Evolutionary conservation across 1,140 invertebrate genomes (phyloP), one percentile per base, ranked within the genome.

Genomic region (Ephestia elutella): DNA sequence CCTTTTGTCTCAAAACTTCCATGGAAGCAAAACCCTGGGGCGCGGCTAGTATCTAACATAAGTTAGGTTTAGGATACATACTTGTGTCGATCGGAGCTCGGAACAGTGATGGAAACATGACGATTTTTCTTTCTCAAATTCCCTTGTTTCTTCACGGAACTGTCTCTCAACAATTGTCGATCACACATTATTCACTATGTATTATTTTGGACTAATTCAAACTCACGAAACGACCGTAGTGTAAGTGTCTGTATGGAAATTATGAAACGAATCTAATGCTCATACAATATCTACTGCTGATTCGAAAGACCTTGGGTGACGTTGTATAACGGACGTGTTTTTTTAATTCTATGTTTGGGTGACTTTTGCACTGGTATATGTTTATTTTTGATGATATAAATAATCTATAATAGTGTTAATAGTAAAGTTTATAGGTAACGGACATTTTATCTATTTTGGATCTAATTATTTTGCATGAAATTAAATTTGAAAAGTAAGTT

Each of bases 101-200:
- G 84, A 17, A 82, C 25, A 44, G 63, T 63, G 17, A 87, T 85
- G 21, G 80, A 68, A 0, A 87, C 79, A 57, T 85, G 78, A 38
- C 65, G 60, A 19, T 73, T 76, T 28, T 65, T 80, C 30, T 62
- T 68, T 28, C 66, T 73, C 8, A 68, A 62, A 44, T 60, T 62
- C 11, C 71, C 71, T 10, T 70, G 67, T 58, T 75, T 74, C 56
- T 73, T 78, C 56, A 87, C 54, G 2, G 84, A 81, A 64, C 76
- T 83, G 49, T 73, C 67, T 15, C 70, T 65, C 38, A 86, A 54
- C 18, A 82, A 56, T 51, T 81, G 65, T 55, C 58, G 68, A 32
- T 80, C 78, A 67, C 70, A 66, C 77, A 78, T 80, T 61, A 62
- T 54, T 69, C 66, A 59, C 20, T 53, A 20, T 10, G 18, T 50